These are phyloP conservation scores for Nothobranchius kuhntae DNA, from an alignment of 2,113 vertebrate genomes.

Conservation along the genomic window DNA sequence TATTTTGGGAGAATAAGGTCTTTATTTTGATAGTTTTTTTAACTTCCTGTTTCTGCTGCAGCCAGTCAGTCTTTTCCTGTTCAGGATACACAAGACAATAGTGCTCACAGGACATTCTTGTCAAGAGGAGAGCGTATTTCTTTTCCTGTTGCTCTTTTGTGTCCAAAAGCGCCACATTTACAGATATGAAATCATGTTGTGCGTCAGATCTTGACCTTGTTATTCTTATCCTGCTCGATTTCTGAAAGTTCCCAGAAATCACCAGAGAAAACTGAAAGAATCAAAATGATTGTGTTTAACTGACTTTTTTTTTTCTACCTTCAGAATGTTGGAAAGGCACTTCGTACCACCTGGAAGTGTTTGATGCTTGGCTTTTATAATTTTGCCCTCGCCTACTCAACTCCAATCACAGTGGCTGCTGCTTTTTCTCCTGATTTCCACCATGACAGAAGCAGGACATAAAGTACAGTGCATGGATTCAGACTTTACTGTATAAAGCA, in stretches of 20 bases:
- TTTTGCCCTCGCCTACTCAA: slow-evolving; percentile 83
- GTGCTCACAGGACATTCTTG: slow-evolving; percentile 10
- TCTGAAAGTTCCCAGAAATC: neutral
- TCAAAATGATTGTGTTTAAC: neutral
- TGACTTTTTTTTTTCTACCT: slow-evolving; percentile 11
- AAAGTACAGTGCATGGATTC: slow-evolving; percentile 16
- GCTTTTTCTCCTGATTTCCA: slow-evolving; percentile 77
- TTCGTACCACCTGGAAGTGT: slow-evolving; percentile 88
- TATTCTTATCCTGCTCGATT: neutral
- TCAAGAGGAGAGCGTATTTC: slow-evolving; percentile 1
- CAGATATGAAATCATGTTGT: neutral
- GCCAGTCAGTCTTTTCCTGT: slow-evolving; percentile 57
- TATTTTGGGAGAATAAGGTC: neutral
- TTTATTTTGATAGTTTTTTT: slow-evolving; percentile 6
- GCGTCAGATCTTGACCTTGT: neutral
- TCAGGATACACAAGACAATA: slow-evolving; percentile 40
- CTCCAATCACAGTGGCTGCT: slow-evolving; percentile 80
- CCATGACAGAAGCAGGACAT: slow-evolving; percentile 38
- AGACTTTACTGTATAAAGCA: neutral
- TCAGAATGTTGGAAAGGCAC: slow-evolving; percentile 88
- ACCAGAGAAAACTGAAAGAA: neutral
- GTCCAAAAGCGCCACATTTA: neutral
- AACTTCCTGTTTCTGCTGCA: slow-evolving; percentile 45
- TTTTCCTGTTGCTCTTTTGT: slow-evolving; percentile 47
- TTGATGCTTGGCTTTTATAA: slow-evolving; percentile 87